Base-by-base conservation (phyloP, 2,888 invertebrate species). In the Eristalis tenax region DNA sequence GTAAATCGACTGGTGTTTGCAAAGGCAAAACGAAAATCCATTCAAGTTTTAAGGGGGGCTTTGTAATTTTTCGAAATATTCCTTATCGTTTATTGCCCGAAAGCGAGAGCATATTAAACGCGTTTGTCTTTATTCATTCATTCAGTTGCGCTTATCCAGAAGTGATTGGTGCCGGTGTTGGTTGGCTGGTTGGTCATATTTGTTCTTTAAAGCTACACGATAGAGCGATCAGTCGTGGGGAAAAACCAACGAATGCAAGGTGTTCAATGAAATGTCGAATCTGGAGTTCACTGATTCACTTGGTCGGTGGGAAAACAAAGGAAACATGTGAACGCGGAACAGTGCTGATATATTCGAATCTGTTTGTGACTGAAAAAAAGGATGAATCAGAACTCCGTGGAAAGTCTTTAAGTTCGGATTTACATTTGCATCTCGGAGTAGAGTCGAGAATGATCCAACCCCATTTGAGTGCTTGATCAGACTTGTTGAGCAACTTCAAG, bases 71-170 rank as follows among this genome's bases (percentile, higher is more conserved):
- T 23, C 32, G 59, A 59, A 23, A 59, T 59, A 59, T 59, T 59
- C 59, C 26, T 59, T 28, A 26, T 59, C 59, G 59, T 28, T 59
- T 59, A 59, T 59, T 59, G 59, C 23, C 26, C 59, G 59, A 59
- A 26, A 23, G 59, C 13, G 59, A 13, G 59, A 59, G 26, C 59
- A 23, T 59, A 26, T 50, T 50, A 50, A 50, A n/a, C 50, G 18
- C 6, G 26, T 23, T 23, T 59, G 15, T 59, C 26, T 59, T 59
- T 5, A 4, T 23, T 59, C n/a, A n/a, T n/a, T 59, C 59, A 11
- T 15, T 23, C 26, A 8, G 50, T 8, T n/a, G 8, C 15, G 43
- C 50, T 18, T 50, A 18, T 50, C 6, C 26, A 13, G n/a, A 59
- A 10, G 11, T 13, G 59, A 59, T 26, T 26, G 23, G 18, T 4